Evolutionary conservation across 2,888 invertebrate genomes (phyloP).

Genomic region (Folsomia manolachei): DNA sequence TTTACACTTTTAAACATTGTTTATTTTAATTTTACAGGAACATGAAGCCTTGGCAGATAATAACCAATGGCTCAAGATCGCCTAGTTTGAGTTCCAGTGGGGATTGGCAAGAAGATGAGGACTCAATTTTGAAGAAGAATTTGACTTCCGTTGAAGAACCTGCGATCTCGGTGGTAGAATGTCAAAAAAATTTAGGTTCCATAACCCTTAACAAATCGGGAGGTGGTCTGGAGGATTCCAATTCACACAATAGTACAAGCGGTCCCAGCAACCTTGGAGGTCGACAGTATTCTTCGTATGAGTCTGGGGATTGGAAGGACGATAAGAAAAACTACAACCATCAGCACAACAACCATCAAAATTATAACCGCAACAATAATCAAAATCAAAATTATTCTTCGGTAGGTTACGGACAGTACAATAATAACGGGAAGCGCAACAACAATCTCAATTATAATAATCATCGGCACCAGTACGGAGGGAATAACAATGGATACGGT

Average conservation of each 20-base stretch:
- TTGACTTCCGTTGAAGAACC: neutral
- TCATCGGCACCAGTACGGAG: neutral
- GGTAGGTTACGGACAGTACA: neutral
- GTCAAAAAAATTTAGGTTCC: neutral
- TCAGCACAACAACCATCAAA: neutral
- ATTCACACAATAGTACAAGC: neutral
- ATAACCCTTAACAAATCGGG: too few relatives aligned
- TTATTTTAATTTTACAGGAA: neutral
- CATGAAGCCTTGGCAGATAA: slow-evolving; percentile 3
- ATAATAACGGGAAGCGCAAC: neutral
- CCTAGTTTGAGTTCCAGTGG: neutral
- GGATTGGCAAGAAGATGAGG: slow-evolving; percentile 1
- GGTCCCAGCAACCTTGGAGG: neutral
- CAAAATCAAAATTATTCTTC: neutral
- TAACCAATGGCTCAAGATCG: slow-evolving; percentile 14
- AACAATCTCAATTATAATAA: neutral
- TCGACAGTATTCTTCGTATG: neutral
- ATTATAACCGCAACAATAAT: slow-evolving; percentile 7
- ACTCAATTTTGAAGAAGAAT: neutral
- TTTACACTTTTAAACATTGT: neutral
- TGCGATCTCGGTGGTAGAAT: slow-evolving; percentile 10
- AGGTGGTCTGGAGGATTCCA: neutral
- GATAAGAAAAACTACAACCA: neutral
- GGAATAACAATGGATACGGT: neutral
- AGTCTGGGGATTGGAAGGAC: neutral